Conservation (phyloP, 2,888 invertebrate species). For the Timandra comae region DNA sequence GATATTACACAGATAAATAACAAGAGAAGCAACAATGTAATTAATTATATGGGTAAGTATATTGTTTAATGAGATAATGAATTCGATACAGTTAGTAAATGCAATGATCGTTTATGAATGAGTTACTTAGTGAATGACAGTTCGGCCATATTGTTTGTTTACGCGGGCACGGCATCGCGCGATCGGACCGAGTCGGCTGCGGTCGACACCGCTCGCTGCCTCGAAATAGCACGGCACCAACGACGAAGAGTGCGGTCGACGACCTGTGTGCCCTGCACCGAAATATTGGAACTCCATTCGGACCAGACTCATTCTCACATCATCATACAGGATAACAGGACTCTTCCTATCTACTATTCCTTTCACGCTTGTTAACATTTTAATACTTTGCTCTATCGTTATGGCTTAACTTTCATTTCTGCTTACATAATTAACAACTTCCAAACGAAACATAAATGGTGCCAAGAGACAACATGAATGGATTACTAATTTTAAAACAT, state of each 20-base stretch:
- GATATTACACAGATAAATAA: too few species aligned
- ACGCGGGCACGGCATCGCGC: slow-evolving; percentile 57
- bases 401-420: too few species aligned
- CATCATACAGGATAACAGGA: slow-evolving; percentile 34
- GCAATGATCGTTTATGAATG: slow-evolving; percentile 70
- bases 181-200: slow-evolving; percentile 54
- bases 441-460: too few species aligned
- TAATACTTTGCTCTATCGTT: too few species aligned
- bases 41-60: too few species aligned
- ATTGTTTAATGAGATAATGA: slow-evolving; percentile 36
- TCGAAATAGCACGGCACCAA: slow-evolving; percentile 72
- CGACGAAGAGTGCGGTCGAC: slow-evolving; percentile 65
- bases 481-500: too few species aligned
- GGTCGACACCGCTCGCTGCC: slow-evolving; percentile 53
- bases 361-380: too few species aligned
- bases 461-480: too few species aligned
- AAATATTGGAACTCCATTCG: slow-evolving; percentile 65
- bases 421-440: too few species aligned
- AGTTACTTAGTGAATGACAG: slow-evolving; percentile 75
- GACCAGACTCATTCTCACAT: slow-evolving; percentile 48
- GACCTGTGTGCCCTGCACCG: slow-evolving; percentile 65
- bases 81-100: slow-evolving; percentile 57
- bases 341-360: slow-evolving; percentile 6
- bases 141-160: slow-evolving; percentile 72
- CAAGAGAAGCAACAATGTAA: too few species aligned